A percentile compares a stretch with the other conserved stretches of the same genome.
Evolutionary conservation across 1,140 invertebrate genomes (phyloP).

Genomic region (Nilaparvata lugens): DNA sequence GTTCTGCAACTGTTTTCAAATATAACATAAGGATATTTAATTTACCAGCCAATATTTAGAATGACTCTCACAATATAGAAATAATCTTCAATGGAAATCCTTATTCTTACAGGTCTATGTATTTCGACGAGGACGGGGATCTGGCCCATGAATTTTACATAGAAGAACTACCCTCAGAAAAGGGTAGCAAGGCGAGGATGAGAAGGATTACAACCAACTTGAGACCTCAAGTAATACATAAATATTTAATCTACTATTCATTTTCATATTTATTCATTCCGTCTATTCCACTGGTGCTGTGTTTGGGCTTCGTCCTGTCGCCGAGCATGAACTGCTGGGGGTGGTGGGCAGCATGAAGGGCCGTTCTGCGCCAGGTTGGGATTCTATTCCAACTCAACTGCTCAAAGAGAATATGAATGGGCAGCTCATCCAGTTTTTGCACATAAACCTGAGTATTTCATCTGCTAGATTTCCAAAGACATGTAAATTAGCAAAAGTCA

Average conservation of each 20-base stretch:
- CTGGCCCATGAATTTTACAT: constrained; percentile 43
- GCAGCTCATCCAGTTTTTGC: background rate
- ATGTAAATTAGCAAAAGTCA: too few relatives aligned
- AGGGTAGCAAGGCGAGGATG: constrained; percentile 32
- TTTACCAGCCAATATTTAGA: too few relatives aligned
- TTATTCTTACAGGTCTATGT: constrained; percentile 37
- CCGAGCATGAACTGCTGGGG: too few relatives aligned
- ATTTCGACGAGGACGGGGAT: constrained; percentile 44
- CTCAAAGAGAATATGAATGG: background rate
- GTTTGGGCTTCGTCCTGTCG: too few relatives aligned
- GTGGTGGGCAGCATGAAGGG: too few relatives aligned
- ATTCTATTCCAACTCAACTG: background rate
- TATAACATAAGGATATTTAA: too few relatives aligned
- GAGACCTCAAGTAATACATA: constrained; percentile 32
- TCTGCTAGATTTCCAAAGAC: too few relatives aligned
- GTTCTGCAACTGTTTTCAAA: too few relatives aligned
- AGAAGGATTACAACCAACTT: constrained; percentile 32
- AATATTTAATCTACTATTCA: background rate
- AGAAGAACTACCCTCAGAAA: constrained; percentile 32
- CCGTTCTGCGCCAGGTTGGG: too few relatives aligned
- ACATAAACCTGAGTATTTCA: too few relatives aligned
- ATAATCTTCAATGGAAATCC: too few relatives aligned
- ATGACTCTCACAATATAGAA: too few relatives aligned
- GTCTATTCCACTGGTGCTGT: background rate
- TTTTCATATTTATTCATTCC: background rate